Evolutionary conservation across 1,140 invertebrate species (phyloP).

Genomic region (Drosophila grimshawi): DNA sequence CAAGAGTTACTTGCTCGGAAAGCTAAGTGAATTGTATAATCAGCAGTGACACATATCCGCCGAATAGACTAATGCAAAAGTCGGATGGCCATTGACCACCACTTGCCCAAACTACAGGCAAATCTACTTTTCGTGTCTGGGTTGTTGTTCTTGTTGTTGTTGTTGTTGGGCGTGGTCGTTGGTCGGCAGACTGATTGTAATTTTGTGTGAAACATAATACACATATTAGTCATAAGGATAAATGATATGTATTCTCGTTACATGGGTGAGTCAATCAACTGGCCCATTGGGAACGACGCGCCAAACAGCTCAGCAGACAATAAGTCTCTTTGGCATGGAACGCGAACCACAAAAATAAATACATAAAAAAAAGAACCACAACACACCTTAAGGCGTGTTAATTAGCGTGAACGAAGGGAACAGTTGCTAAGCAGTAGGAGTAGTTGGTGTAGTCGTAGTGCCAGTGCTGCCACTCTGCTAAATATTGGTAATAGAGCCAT

Average conservation of each 20-base stretch:
- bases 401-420: conserved; percentile 38
- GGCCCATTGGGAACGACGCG: conserved; percentile 16
- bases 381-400: conserved; percentile 47
- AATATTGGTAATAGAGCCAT: conserved; percentile 46
- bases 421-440: conserved; percentile 12
- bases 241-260: conserved; percentile 26
- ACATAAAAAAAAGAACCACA: not conserved
- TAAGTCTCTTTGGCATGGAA: not conserved
- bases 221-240: conserved; percentile 55
- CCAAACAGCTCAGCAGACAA: not conserved
- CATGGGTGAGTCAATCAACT: conserved; percentile 22
- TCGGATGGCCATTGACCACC: conserved; percentile 14
- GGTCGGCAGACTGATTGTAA: conserved; percentile 31
- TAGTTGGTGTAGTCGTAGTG: not conserved
- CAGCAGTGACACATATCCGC: conserved; percentile 59
- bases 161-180: conserved; percentile 28
- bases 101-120: conserved; percentile 11
- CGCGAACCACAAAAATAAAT: not conserved
- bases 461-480: conserved; percentile 21
- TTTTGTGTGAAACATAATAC: conserved; percentile 48
- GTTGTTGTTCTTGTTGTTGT: conserved; percentile 4
- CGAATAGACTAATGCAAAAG: conserved; percentile 28
- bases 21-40: conserved; percentile 59
- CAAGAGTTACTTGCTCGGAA: conserved; percentile 2
- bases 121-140: conserved; percentile 2